A percentile compares a stretch with the other conserved stretches of the same genome.
Evolutionary conservation across 2,797 vertebrate genomes (phyloP).

Genomic region (Lerista edwardsae): DNA sequence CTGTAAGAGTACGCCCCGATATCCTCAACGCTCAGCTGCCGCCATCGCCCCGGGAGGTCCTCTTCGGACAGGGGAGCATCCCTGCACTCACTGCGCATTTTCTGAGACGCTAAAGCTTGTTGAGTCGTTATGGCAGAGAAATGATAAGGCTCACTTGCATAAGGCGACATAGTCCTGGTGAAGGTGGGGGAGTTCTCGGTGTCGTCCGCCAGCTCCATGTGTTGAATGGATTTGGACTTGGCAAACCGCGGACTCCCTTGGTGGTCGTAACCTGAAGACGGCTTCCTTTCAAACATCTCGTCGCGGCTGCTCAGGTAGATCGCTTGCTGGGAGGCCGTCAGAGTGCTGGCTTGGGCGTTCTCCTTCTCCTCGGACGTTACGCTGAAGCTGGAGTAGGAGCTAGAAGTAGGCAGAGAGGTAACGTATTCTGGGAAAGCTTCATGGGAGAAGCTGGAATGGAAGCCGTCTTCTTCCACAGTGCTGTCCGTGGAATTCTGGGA

Average conservation of each 20-base stretch:
- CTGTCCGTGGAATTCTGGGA: conserved; percentile 89
- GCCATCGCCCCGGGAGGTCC: conserved; percentile 86
- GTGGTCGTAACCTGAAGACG: conserved; percentile 82
- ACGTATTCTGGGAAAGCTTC: conserved; percentile 87
- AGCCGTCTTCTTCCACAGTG: conserved; percentile 87
- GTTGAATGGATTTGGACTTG: conserved; percentile 85
- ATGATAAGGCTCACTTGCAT: conserved; percentile 87
- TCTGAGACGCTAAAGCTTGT: conserved; percentile 82
- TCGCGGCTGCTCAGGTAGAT: conserved; percentile 88
- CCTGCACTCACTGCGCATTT: conserved; percentile 78
- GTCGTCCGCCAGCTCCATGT: conserved; percentile 83
- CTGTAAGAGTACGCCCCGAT: conserved; percentile 86
- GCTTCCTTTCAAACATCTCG: conserved; percentile 84
- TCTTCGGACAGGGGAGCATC: conserved; percentile 79
- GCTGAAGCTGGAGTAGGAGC: conserved; percentile 95
- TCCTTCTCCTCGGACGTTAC: conserved; percentile 90
- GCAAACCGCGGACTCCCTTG: conserved; percentile 80
- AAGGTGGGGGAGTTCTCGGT: conserved; percentile 83
- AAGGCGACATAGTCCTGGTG: conserved; percentile 84
- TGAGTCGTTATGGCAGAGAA: conserved; percentile 83
- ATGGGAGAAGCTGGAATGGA: conserved; percentile 85
- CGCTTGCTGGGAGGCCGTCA: conserved; percentile 91
- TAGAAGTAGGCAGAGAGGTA: conserved; percentile 88
- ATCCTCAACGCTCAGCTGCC: conserved; percentile 90
- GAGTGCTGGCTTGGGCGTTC: conserved; percentile 81